A percentile compares a stretch with the other conserved stretches of the same genome.
Evolutionary conservation across 2,888 invertebrate species (phyloP).

Genomic region (Orchestes rusci): DNA sequence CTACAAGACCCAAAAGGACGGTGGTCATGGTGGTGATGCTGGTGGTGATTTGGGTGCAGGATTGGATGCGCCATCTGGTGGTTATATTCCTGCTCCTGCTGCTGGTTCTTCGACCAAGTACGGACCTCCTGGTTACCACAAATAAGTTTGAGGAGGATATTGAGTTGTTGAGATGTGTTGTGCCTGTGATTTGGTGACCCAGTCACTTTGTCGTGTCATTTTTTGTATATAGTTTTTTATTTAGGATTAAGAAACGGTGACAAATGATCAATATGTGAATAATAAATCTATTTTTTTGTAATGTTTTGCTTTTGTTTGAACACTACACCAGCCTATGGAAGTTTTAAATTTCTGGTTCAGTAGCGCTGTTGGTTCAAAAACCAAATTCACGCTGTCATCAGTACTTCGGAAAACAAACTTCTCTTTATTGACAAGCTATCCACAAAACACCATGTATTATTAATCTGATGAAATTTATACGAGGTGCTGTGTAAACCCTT

Average conservation of each 20-base stretch:
- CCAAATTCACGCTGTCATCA: no score
- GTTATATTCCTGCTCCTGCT: conserved; percentile 17
- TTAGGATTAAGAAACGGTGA: conserved; percentile 31
- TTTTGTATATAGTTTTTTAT: conserved; percentile 24
- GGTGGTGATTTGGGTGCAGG: conserved; percentile 24
- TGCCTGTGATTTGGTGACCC: conserved; percentile 20
- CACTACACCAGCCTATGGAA: no score
- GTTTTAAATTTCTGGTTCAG: no score
- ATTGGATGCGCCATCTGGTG: conserved; percentile 8
- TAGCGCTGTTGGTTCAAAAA: no score
- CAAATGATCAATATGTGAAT: conserved; percentile 27
- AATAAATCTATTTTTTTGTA: conserved; percentile 8
- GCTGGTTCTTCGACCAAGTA: conserved; percentile 27
- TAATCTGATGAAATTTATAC: no score
- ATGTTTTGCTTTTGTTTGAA: conserved; percentile 1
- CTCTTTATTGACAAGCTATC: no score
- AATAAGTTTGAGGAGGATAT: conserved; percentile 17
- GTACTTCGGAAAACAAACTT: no score
- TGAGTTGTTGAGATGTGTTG: conserved; percentile 27
- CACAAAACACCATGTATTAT: no score
- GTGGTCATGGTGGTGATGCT: conserved; percentile 35
- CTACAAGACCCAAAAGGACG: conserved; percentile 64
- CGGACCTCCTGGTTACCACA: conserved; percentile 31
- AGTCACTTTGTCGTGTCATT: conserved; percentile 18
- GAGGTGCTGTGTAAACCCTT: no score